These are phyloP conservation scores for Drosophila ambigua DNA, from an alignment of 1,140 invertebrate species.

Conservation along the genomic window DNA sequence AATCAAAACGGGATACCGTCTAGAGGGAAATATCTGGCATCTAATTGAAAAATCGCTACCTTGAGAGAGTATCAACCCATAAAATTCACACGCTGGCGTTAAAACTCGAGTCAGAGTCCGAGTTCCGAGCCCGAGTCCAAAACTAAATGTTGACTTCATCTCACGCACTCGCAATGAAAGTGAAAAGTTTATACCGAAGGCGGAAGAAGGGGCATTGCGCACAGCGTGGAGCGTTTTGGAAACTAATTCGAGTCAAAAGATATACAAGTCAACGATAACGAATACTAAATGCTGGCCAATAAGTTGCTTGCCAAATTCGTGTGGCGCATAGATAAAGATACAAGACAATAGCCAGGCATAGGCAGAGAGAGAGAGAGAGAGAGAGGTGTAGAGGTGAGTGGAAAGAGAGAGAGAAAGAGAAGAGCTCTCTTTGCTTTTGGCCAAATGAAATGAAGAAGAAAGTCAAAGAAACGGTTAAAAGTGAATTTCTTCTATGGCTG, in stretches of 20 bases:
- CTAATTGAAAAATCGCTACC: constrained; percentile 48
- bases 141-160: constrained; percentile 18
- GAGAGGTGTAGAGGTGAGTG: not conserved
- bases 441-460: constrained; percentile 79
- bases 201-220: constrained; percentile 25
- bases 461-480: constrained; percentile 72
- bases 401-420: too few relatives aligned
- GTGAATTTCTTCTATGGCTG: constrained; percentile 65
- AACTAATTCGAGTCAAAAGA: constrained; percentile 39
- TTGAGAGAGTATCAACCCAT: constrained; percentile 28
- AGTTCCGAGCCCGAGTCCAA: not conserved
- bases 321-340: constrained; percentile 53
- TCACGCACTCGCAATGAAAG: constrained; percentile 72
- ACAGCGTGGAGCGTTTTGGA: constrained; percentile 43
- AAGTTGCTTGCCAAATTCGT: constrained; percentile 42
- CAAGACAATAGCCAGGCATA: constrained; percentile 55
- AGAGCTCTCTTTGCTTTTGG: not conserved
- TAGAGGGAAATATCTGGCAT: constrained; percentile 36
- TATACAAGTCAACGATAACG: constrained; percentile 31
- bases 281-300: constrained; percentile 41
- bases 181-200: constrained; percentile 46
- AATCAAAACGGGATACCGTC: not conserved
- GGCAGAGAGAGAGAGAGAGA: not conserved
- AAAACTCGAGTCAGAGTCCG: constrained; percentile 22
- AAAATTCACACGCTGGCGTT: constrained; percentile 72